Evolutionary conservation across 2,797 vertebrate genomes (phyloP).

Genomic region (Typhlichthys subterraneus): DNA sequence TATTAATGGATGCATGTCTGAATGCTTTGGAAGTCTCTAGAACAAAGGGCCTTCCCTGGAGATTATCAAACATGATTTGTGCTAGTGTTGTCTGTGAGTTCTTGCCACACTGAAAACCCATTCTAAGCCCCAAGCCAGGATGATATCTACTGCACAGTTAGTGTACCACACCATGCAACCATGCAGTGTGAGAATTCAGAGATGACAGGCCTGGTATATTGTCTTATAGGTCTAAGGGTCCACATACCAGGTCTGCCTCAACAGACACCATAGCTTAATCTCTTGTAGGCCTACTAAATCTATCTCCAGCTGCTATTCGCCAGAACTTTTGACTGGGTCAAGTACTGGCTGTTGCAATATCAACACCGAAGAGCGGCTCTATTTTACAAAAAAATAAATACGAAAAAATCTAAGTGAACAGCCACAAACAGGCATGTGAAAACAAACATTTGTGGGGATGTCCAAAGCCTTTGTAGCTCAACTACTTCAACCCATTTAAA

Average conservation of each 20-base stretch:
- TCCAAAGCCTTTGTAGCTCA: constrained; percentile 34
- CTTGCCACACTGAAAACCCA: constrained; percentile 19
- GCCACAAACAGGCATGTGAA: constrained; percentile 17
- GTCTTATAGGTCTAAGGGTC: constrained; percentile 2
- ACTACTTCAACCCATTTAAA: constrained; percentile 34
- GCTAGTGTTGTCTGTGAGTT: constrained; percentile 15
- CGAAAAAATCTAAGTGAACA: constrained; percentile 27
- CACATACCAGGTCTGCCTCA: constrained; percentile 14
- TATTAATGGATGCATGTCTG: constrained; percentile 32
- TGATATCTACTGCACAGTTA: constrained; percentile 14
- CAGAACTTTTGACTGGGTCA: neutral
- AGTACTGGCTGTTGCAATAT: constrained; percentile 20
- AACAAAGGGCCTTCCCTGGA: constrained; percentile 41
- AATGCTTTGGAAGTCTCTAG: constrained; percentile 33
- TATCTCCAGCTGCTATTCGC: neutral
- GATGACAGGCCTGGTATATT: constrained; percentile 25
- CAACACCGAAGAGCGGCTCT: constrained; percentile 20
- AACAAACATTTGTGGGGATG: constrained; percentile 37
- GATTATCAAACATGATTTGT: constrained; percentile 26
- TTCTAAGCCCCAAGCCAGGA: constrained; percentile 25
- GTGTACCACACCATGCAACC: neutral
- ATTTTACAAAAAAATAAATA: constrained; percentile 1
- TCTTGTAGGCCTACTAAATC: neutral
- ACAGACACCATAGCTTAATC: constrained; percentile 4
- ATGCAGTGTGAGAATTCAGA: constrained; percentile 26